A percentile compares a stretch with the other conserved stretches of the same genome.
Conservation (phyloP, 1,140 invertebrate genomes). For the Diachasmimorpha longicaudata region DNA sequence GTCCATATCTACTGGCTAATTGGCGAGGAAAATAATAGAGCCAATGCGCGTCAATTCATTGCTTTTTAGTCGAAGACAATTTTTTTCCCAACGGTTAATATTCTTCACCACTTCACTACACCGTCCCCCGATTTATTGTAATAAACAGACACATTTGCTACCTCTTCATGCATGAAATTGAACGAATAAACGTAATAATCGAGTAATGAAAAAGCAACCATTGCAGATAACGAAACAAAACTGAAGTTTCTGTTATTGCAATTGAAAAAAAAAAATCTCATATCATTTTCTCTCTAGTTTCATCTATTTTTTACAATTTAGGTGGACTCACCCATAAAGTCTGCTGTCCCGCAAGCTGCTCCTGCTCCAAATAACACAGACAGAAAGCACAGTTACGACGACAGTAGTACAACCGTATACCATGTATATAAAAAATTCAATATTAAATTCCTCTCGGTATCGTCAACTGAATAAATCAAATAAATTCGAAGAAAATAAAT, state of each 20-base stretch:
- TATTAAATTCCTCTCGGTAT: slow-evolving; percentile 20
- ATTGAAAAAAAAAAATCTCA: neutral
- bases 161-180: neutral
- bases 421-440: slow-evolving; percentile 1
- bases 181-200: neutral
- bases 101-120: neutral
- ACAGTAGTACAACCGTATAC: slow-evolving; percentile 11
- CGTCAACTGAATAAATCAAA: slow-evolving; percentile 28
- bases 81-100: no score
- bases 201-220: slow-evolving; percentile 22
- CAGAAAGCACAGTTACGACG: slow-evolving; percentile 33
- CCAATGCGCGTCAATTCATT: no score
- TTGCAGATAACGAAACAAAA: slow-evolving; percentile 14
- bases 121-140: neutral
- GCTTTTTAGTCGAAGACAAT: no score
- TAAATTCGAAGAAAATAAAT: slow-evolving; percentile 24
- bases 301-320: neutral
- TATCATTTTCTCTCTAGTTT: slow-evolving; percentile 1
- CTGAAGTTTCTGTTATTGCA: neutral
- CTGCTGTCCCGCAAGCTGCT: slow-evolving; percentile 76
- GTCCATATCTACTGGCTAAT: no score
- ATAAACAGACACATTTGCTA: neutral
- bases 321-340: slow-evolving; percentile 74
- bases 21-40: no score
- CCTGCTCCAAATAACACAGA: slow-evolving; percentile 57